Evolutionary conservation across 2,888 invertebrate species (phyloP), one percentile per base, ranked within the genome.

Genomic region (Andrena haemorrhoa): DNA sequence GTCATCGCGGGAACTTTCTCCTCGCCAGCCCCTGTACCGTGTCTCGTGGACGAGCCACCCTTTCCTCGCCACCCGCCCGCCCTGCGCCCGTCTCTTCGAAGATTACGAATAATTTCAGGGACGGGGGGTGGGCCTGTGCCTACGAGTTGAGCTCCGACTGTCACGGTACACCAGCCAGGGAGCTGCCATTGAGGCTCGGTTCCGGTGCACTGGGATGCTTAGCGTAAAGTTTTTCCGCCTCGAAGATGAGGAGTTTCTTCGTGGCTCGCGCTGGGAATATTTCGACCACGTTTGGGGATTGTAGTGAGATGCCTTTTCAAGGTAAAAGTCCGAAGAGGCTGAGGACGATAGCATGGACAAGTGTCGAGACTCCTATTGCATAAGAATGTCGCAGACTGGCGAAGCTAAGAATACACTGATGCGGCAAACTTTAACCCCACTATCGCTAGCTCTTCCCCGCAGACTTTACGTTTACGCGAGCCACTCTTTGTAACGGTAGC

Each of bases 21-120:
- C 10, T 41, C 53, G 26, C 31, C n/a, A 10, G 47, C 20, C 20
- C 16, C 73, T 26, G 66, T 23, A 23, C 31, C 10, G 8, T 35
- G 23, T 35, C 58, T 58, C 70, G 29, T 68, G 35, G 47, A 56
- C 72, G 47, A 12, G 16, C 20, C 41, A 41, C 16, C 58, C 26
- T 1, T 31, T 26, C 12, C 16, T 26, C 20, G 23, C 72, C 70
- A 7, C 49, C 53, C 58, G 8, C 35, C 33, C 47, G 16, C 26
- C 23, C 5, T 16, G 31, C 6, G 33, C 29, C 29, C 31, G 64
- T 35, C 75, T 60, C 74, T 51, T 31, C 78, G 56, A 82, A 84
- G 84, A 85, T 85, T 85, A 79, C 79, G 82, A 82, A 85, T 82
- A 82, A 84, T 85, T 84, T 84, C 76, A 65, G 64, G 35, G 61